Percentiles rank a stretch among this genome's conserved stretches.
phyloP scores from a whole-genome alignment of 2,888 invertebrate genomes.

The Chironomus riparius region DNA sequence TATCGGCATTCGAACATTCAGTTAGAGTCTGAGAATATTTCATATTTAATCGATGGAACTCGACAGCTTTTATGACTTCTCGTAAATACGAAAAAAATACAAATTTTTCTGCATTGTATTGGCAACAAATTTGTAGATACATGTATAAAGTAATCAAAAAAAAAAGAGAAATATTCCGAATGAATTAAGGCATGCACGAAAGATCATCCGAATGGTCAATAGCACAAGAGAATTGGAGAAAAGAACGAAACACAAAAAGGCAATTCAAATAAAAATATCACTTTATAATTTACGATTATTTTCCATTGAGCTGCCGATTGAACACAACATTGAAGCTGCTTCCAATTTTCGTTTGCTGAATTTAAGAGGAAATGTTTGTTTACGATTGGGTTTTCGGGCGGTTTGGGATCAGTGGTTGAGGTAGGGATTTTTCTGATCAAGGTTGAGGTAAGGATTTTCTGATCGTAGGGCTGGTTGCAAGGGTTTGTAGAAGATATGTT shows the following conservation, averaged over 20 bases:
- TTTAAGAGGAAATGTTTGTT: too few relatives aligned
- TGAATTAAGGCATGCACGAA: slow-evolving; percentile 11
- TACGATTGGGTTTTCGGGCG: too few relatives aligned
- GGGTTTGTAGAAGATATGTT: too few relatives aligned
- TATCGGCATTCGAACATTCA: too few relatives aligned
- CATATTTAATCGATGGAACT: neutral
- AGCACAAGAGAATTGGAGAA: neutral
- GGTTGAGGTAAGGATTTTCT: too few relatives aligned
- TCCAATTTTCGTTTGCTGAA: neutral
- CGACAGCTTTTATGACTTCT: neutral
- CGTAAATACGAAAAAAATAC: neutral
- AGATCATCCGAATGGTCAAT: neutral
- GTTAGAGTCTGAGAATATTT: neutral
- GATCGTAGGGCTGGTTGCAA: too few relatives aligned
- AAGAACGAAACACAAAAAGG: neutral
- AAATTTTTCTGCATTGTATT: slow-evolving; percentile 1
- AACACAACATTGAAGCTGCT: neutral
- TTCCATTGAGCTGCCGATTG: slow-evolving; percentile 18
- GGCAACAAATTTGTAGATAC: slow-evolving; percentile 19
- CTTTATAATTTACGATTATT: slow-evolving; percentile 27
- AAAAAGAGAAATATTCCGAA: neutral
- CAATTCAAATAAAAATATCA: slow-evolving; percentile 23
- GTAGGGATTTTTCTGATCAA: too few relatives aligned
- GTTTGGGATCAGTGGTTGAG: too few relatives aligned
- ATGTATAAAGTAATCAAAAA: slow-evolving; percentile 26